Percentiles rank a stretch among this genome's conserved stretches.
These are phyloP conservation scores for Venusia cambrica DNA, from an alignment of 2,888 invertebrate genomes.

Conservation along the genomic window DNA sequence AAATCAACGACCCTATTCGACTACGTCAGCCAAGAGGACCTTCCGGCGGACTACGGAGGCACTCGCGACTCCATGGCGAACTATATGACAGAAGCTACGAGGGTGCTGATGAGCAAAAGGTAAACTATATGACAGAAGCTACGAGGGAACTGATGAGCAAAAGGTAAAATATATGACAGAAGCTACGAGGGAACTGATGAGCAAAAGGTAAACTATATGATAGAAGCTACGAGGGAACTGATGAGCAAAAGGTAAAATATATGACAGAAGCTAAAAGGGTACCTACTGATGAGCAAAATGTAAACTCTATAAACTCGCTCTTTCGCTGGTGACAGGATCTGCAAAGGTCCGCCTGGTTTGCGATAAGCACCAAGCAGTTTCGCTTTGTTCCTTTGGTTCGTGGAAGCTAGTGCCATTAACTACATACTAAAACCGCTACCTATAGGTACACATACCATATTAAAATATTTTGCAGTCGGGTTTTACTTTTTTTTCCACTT, in stretches of 20 bases:
- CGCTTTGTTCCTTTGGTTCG: too few species aligned
- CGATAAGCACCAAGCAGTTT: too few species aligned
- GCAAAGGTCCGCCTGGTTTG: too few species aligned
- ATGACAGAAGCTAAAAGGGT: not conserved
- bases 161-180: conserved; percentile 1
- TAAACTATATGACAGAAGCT: not conserved
- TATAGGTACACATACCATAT: too few species aligned
- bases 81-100: not conserved
- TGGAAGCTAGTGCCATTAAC: too few species aligned
- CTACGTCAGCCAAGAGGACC: conserved; percentile 1
- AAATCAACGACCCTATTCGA: not conserved
- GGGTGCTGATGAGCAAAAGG: conserved; percentile 2
- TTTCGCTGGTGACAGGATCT: too few species aligned
- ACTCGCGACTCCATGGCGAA: not conserved
- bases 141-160: not conserved
- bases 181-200: not conserved
- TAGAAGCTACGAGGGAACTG: not conserved
- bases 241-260: conserved; percentile 2
- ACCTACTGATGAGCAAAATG: too few species aligned
- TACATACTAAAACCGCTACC: too few species aligned
- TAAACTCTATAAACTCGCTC: too few species aligned
- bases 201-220: conserved; percentile 2
- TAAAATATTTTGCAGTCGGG: too few species aligned
- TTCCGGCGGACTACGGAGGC: conserved; percentile 5
- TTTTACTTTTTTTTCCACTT: too few species aligned